Conservation (phyloP, 2,888 invertebrate species). For the Dryobotodes eremita region DNA sequence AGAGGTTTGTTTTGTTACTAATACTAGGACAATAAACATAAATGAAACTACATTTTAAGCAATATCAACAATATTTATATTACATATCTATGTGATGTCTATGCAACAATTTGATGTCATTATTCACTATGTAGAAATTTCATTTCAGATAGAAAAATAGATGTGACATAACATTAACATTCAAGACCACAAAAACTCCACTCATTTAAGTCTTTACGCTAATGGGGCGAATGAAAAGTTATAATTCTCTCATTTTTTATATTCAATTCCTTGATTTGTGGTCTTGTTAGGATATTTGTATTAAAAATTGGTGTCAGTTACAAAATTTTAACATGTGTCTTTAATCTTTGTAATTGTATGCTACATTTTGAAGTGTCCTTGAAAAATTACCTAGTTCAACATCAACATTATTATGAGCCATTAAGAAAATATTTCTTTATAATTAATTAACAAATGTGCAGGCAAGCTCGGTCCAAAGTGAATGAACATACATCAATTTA, state of each 20-base stretch:
- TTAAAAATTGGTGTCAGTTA: conserved; percentile 49
- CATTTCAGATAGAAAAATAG: conserved; percentile 86
- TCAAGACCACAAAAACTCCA: conserved; percentile 76
- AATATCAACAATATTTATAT: conserved; percentile 90
- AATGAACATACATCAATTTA: conserved; percentile 52
- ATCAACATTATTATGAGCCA: conserved; percentile 76
- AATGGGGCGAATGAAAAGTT: conserved; percentile 61
- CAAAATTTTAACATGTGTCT: conserved; percentile 63
- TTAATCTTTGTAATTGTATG: conserved; percentile 53
- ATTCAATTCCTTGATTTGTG: conserved; percentile 73
- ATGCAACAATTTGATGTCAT: conserved; percentile 82
- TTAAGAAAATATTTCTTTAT: conserved; percentile 84
- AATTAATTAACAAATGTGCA: conserved; percentile 86
- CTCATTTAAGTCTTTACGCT: conserved; percentile 51
- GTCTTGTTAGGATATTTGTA: conserved; percentile 76
- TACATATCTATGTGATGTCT: conserved; percentile 83
- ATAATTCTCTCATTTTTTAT: conserved; percentile 56
- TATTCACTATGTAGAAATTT: conserved; percentile 78
- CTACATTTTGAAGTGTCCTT: conserved; percentile 71
- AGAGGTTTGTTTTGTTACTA: conserved; percentile 10
- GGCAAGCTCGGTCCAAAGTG: conserved; percentile 79
- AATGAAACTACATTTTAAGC: conserved; percentile 86
- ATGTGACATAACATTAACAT: conserved; percentile 83
- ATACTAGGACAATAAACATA: conserved; percentile 21
- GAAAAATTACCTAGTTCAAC: conserved; percentile 76